Base-by-base conservation (phyloP, 1,140 invertebrate species). In the Druon quercuslanigerum region DNA sequence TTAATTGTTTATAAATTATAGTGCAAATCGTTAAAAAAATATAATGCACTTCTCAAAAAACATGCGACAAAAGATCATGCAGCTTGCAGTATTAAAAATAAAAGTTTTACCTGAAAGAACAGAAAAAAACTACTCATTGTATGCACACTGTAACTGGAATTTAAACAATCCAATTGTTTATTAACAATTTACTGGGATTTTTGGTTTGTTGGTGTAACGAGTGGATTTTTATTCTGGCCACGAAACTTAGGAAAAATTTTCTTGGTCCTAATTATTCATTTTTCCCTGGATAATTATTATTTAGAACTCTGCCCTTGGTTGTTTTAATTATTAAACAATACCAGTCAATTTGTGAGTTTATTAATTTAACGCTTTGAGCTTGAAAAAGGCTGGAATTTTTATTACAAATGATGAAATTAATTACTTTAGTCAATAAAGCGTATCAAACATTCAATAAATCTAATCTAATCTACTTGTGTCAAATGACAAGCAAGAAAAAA, bases 21-120 rank as follows among this genome's bases (percentile, higher is more conserved):
- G 60, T 66, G 60, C 25, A 66, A 46, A 66, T 40, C 25, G 71
- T 50, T 56, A 75, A 16, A 46, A 73, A 51, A 56, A 33, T 33
- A 25, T 70, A 66, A 71, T 50, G 25, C 77, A 75, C 82, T 75
- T 84, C 25, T 82, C 80, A 81, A 46, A 74, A 56, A 50, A 56
- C 19, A 76, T 56, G 51, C 25, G 13, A n/a, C 17, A 40, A 16
- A 40, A 66, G 8, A 66, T 66, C 60, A 66, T 66, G 60, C 60
- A 66, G 20, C 60, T 66, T 40, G 60, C 60, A 66, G 13, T 46
- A 40, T 12, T 60, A 33, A 16, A 66, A 40, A 81, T 75, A 71
- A 81, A 74, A 66, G 75, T 78, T 81, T 52, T 20, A 78, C 79
- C 75, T 78, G 76, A 66, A 79, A 71, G n/a, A 74, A 60, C 40